Conservation (phyloP, 2,113 vertebrate genomes). For the Gallinago undulata region DNA sequence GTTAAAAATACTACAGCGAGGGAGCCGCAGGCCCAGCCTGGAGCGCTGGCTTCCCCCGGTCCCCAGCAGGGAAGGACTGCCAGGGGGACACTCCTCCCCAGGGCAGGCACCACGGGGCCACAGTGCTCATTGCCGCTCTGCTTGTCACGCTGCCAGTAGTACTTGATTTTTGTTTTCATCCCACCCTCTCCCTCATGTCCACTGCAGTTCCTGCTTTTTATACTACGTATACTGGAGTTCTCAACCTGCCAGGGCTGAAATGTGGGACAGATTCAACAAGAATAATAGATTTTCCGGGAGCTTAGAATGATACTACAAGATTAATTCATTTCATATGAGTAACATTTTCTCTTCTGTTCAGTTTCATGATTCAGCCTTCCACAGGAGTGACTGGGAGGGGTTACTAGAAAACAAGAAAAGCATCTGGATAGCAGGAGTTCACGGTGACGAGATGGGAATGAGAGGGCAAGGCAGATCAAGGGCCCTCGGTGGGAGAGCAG, state of each 20-base stretch:
- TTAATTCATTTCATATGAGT: constrained; percentile 55
- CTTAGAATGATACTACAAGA: constrained; percentile 40
- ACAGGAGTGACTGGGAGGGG: constrained; percentile 51
- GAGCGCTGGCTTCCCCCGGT: not conserved
- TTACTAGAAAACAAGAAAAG: constrained; percentile 50
- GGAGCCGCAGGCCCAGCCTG: not conserved
- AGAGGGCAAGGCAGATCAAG: not conserved
- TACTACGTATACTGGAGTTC: not conserved
- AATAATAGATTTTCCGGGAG: constrained; percentile 49
- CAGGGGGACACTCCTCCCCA: not conserved
- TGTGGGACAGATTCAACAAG: constrained; percentile 52
- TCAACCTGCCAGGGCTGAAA: constrained; percentile 50
- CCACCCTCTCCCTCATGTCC: constrained; percentile 3
- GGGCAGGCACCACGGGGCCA: not conserved
- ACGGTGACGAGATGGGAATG: not conserved
- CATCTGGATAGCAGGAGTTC: constrained; percentile 53
- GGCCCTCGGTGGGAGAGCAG: not conserved
- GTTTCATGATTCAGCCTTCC: constrained; percentile 54
- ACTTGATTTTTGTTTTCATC: not conserved
- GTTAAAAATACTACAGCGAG: not conserved
- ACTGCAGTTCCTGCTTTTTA: not conserved
- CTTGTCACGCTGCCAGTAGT: not conserved
- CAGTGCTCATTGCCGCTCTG: not conserved
- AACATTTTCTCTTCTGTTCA: constrained; percentile 54
- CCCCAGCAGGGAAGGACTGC: not conserved